Evolutionary conservation across 2,797 vertebrate species (phyloP).

Genomic region (Coluber constrictor): DNA sequence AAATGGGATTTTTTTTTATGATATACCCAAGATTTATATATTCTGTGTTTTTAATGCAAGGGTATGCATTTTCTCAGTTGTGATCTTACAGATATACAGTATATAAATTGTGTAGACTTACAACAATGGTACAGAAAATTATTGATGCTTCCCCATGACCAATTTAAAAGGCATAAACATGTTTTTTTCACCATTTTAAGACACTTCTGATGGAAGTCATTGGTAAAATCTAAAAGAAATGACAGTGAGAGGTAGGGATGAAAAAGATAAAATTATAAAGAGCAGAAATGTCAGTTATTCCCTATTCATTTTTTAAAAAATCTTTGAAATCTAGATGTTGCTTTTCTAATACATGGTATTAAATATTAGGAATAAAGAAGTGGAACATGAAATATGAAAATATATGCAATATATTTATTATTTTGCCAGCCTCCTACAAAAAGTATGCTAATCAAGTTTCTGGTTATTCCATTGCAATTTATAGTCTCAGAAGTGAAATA

Average conservation of each 20-base stretch:
- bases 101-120: slow-evolving; percentile 14
- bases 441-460: not conserved
- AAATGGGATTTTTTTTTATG: not conserved
- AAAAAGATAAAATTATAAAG: not conserved
- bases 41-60: not conserved
- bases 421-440: not conserved
- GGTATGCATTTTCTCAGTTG: not conserved
- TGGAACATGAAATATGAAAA: not conserved
- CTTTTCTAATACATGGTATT: not conserved
- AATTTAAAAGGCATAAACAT: not conserved
- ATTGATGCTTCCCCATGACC: slow-evolving; percentile 10
- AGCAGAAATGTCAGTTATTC: not conserved
- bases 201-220: too few species aligned
- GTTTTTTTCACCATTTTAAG: not conserved
- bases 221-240: not conserved
- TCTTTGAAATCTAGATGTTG: not conserved
- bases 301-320: not conserved
- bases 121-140: slow-evolving; percentile 33
- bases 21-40: not conserved
- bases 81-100: not conserved
- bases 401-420: not conserved
- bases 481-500: not conserved
- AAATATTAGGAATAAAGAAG: not conserved
- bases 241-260: not conserved
- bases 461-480: not conserved